Evolutionary conservation across 1,140 invertebrate species (phyloP), one percentile per base, ranked within the genome.

Genomic region (Portunus trituberculatus): DNA sequence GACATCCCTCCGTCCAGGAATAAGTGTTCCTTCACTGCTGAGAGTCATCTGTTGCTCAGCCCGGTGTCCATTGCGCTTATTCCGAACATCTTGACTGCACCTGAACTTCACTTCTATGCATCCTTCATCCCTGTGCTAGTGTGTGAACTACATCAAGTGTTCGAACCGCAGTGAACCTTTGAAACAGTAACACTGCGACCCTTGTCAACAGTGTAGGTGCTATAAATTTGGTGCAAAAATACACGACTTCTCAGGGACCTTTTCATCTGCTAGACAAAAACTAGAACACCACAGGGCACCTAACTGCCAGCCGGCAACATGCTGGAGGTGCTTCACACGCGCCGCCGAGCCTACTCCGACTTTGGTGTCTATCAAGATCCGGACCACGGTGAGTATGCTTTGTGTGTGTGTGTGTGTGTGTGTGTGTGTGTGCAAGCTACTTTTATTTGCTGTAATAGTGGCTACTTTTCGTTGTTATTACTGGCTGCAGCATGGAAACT

Each of bases 331-430:
- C 92, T 93, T 4, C 92, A 93, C 84, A 45, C 92, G 45, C 84
- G 92, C 0, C 92, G 92, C 14, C 83, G 92, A 0, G 92, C 92
- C 25, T 93, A 93, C 84, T 93, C 92, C 4, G 92, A 93, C 92
- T 93, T 93, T 39, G 92, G 92, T 0, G 92, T 93, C 39, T 93
- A 93, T 93, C 83, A 29, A 31, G 92, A 93, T 48, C 46, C 92
- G 20, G 92, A 93, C 92, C 28, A 84, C 67, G 92, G 92, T 93
- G 84, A 93, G 92, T 93, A 88, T 93, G 46, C 3, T 12, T 25
- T 32, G 90, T 76, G 52, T 46, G 90, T 91, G 90, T 91, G 29
- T 91, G n/a, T 76, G 90, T 39, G n/a, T 76, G 28, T 76, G 90
- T 91, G 29, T 32, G 31, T 91, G 90, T 87, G 89, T 91, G 89